Conservation (phyloP, 2,797 vertebrate genomes). For the Chromis chromis region DNA sequence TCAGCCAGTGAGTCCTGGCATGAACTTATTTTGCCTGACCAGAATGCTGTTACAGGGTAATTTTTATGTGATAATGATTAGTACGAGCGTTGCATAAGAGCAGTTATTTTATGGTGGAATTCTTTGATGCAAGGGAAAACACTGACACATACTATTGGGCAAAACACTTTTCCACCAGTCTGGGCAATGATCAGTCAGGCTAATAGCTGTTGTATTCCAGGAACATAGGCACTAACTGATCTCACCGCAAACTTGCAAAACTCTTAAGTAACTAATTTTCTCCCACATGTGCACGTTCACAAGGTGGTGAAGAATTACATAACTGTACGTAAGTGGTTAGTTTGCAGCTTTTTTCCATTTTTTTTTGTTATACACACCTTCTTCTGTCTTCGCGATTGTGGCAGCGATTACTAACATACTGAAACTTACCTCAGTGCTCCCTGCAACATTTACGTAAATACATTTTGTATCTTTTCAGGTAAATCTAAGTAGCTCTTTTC, state of each 20-base stretch:
- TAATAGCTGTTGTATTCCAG: constrained; percentile 12
- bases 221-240: constrained; percentile 22
- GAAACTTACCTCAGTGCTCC: too few species aligned
- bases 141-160: constrained; percentile 20
- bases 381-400: neutral
- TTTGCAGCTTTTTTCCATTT: too few species aligned
- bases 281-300: neutral
- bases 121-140: constrained; percentile 18
- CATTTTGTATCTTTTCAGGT: neutral
- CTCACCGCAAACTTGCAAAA: constrained; percentile 29
- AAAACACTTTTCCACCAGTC: constrained; percentile 27
- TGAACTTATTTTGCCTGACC: constrained; percentile 27
- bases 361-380: neutral
- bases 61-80: constrained; percentile 51
- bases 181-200: constrained; percentile 23
- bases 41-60: constrained; percentile 27
- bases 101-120: constrained; percentile 26
- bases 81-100: constrained; percentile 30
- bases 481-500: neutral
- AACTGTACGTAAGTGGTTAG: neutral
- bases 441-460: too few species aligned
- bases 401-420: too few species aligned
- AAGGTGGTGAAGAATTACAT: neutral
- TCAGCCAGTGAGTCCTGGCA: constrained; percentile 40
- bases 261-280: neutral